Percentiles rank a stretch among this genome's conserved stretches.
Conservation (phyloP, 1,140 invertebrate genomes). For the Anadara kagoshimensis region DNA sequence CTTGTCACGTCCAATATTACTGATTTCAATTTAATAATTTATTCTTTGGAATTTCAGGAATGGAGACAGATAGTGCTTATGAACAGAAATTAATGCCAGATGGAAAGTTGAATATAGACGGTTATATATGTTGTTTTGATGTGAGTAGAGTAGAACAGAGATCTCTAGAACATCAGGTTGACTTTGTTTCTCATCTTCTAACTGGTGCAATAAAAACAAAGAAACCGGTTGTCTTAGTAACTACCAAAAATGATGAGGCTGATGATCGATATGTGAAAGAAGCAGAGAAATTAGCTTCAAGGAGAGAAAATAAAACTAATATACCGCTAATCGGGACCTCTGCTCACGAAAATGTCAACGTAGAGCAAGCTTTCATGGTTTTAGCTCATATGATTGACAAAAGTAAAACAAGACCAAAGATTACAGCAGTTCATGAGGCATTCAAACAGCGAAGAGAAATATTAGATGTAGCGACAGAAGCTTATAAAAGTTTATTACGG, state of each 20-base stretch:
- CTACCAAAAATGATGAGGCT: constrained; percentile 97
- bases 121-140: constrained; percentile 97
- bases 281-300: constrained; percentile 88
- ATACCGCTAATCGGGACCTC: constrained; percentile 96
- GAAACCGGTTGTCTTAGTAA: constrained; percentile 95
- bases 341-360: constrained; percentile 97
- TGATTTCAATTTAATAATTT: too few relatives aligned
- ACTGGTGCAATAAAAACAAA: constrained; percentile 78
- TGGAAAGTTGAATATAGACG: constrained; percentile 94
- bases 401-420: constrained; percentile 79
- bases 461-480: constrained; percentile 80
- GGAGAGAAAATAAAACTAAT: constrained; percentile 92
- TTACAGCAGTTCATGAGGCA: constrained; percentile 91
- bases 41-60: constrained; percentile 55
- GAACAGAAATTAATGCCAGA: constrained; percentile 95
- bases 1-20: too few relatives aligned
- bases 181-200: constrained; percentile 68
- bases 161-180: constrained; percentile 82
- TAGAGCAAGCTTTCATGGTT: constrained; percentile 94
- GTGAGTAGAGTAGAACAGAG: constrained; percentile 90
- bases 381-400: constrained; percentile 94
- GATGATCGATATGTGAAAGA: constrained; percentile 91
- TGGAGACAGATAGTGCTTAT: constrained; percentile 91
- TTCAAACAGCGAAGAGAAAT: constrained; percentile 89
- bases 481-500: constrained; percentile 63